These are phyloP conservation scores for Acanthis flammea DNA, from an alignment of 2,797 vertebrate genomes.

Conservation along the genomic window DNA sequence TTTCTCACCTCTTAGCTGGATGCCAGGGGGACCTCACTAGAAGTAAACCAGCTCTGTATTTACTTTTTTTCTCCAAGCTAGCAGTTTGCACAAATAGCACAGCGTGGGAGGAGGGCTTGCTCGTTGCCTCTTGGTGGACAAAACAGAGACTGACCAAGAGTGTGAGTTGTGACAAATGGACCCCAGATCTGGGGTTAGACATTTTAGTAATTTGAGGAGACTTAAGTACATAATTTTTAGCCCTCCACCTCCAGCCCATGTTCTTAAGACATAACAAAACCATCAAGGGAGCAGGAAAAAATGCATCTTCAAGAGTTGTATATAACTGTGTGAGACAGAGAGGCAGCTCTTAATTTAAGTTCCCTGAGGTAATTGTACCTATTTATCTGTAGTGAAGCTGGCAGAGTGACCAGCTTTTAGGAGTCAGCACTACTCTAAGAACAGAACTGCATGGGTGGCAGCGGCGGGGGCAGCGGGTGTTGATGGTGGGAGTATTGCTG, in stretches of 20 bases:
- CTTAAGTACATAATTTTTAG: neutral
- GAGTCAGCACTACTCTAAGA: neutral
- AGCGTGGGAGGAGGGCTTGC: neutral
- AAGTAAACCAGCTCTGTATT: neutral
- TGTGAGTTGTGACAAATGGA: neutral
- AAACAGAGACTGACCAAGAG: neutral
- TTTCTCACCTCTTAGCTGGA: constrained; percentile 51
- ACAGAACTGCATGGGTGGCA: neutral
- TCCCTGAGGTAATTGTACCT: constrained; percentile 22
- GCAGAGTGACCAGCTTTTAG: neutral
- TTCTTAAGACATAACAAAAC: neutral
- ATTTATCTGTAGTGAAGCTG: neutral
- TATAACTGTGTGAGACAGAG: neutral
- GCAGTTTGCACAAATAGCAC: neutral
- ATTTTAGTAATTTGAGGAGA: neutral
- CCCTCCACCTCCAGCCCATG: neutral
- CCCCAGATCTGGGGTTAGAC: neutral
- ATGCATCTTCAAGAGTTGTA: neutral
- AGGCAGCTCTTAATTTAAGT: neutral
- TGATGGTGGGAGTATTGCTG: neutral
- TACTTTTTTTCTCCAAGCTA: neutral
- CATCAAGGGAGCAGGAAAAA: neutral
- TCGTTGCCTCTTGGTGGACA: neutral
- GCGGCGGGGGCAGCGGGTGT: accelerated
- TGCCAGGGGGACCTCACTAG: neutral